Base-by-base conservation (phyloP, 1,140 invertebrate genomes). In the Ips nitidus region DNA sequence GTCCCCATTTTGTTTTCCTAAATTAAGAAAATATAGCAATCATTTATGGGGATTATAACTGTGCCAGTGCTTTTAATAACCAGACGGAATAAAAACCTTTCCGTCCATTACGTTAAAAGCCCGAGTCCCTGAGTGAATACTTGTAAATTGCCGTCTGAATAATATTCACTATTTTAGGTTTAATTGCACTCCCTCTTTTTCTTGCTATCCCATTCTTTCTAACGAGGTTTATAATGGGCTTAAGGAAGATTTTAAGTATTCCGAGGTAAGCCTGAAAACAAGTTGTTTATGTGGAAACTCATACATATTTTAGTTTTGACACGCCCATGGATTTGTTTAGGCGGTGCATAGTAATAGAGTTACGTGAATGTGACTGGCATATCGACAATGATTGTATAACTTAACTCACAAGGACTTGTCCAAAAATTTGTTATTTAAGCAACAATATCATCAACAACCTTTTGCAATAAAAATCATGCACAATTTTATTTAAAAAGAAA, bases 21-120 rank as follows among this genome's bases (percentile, higher is more conserved):
- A 41, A 56, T 60, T 60, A n/a, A 42, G 41, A n/a, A 60, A 60
- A 60, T 60, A 56, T 56, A 37, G 38, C 53, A 38, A 56, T 38
- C 53, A 56, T 56, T 56, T 56, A 56, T 56, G 53, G 39, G 53
- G 53, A 56, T 60, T 42, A 60, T 60, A 42, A 43, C 58, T n/a
- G 41, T 41, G 43, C 8, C 43, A n/a, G 7, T n/a, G n/a, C 58
- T 60, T 60, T 60, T 56, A 56, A 56, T 56, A 56, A 56, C 53
- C 7, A 37, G 38, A 22, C 53, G 0, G 39, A 56, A 38, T 56
- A 56, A 56, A 56, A 56, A 22, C 53, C 53, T 56, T 38, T 56
- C 38, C 38, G 53, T 56, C 53, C 53, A 56, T 56, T 56, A 56
- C 22, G 53, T 56, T 56, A 56, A 56, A 56, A 56, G 53, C 22